Conservation (phyloP, 2,888 invertebrate species). For the Drosophila hamatofila region DNA sequence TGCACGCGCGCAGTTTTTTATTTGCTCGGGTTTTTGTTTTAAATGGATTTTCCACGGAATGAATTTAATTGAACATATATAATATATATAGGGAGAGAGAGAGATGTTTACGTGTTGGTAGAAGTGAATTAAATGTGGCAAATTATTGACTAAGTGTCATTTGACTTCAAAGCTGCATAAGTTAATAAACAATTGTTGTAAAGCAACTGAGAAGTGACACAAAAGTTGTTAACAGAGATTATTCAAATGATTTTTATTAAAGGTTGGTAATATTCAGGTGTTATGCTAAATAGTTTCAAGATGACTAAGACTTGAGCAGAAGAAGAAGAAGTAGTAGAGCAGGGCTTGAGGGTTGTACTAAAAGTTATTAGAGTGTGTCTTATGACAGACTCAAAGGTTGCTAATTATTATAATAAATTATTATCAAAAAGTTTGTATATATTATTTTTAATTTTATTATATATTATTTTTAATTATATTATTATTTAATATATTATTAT, state of each 20-base stretch:
- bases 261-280: not conserved
- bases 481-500: too few relatives aligned
- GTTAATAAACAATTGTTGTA: not conserved
- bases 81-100: not conserved
- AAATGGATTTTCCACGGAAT: constrained; percentile 32
- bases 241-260: not conserved
- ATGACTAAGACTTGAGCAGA: too few relatives aligned
- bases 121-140: constrained; percentile 12
- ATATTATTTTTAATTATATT: too few relatives aligned
- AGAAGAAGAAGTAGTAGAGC: too few relatives aligned
- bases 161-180: not conserved
- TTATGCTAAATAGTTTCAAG: not conserved
- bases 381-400: too few relatives aligned
- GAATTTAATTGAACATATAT: constrained; percentile 37
- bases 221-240: not conserved
- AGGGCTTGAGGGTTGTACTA: too few relatives aligned
- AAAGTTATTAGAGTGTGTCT: too few relatives aligned
- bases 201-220: not conserved
- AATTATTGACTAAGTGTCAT: constrained; percentile 3
- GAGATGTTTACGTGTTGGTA: not conserved
- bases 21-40: constrained; percentile 10
- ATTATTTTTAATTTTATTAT: too few relatives aligned
- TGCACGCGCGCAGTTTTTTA: constrained; percentile 28
- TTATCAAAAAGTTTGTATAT: too few relatives aligned
- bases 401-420: too few relatives aligned